phyloP scores from a whole-genome alignment of 1,140 invertebrate genomes.

The Chymomyza costata region DNA sequence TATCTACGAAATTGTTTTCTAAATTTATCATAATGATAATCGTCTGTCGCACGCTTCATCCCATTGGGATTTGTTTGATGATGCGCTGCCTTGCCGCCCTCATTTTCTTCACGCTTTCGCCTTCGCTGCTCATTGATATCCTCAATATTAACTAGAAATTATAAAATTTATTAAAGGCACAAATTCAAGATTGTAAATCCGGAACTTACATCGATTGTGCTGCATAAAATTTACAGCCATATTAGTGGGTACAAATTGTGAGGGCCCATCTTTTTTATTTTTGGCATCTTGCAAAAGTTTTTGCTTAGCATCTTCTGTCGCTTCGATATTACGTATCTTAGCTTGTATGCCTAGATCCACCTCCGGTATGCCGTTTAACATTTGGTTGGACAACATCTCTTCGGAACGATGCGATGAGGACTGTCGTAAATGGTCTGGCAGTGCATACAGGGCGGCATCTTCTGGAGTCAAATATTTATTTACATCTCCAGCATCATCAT shows the following conservation, averaged over 20 bases:
- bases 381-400: conserved; percentile 99
- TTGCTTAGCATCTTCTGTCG: conserved; percentile 97
- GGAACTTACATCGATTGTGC: conserved; percentile 90
- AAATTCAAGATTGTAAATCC: conserved; percentile 9
- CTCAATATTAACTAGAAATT: conserved; percentile 87
- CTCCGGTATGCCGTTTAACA: conserved; percentile 99
- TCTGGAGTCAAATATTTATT: conserved; percentile 88
- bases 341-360: conserved; percentile 99
- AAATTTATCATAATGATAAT: conserved; percentile 97
- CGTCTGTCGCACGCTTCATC: conserved; percentile 90
- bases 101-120: conserved; percentile 77
- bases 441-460: conserved; percentile 88
- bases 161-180: conserved; percentile 31
- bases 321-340: conserved; percentile 98
- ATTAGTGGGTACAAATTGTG: conserved; percentile 97
- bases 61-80: conserved; percentile 75
- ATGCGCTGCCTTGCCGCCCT: conserved; percentile 69
- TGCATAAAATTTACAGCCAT: conserved; percentile 99
- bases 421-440: conserved; percentile 90
- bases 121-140: conserved; percentile 79
- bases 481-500: conserved; percentile 55
- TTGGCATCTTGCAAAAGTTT: conserved; percentile 91
- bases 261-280: conserved; percentile 95
- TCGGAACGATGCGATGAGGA: conserved; percentile 90
- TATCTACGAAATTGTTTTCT: conserved; percentile 96